These are phyloP conservation scores for Hypomecis punctinalis DNA, from an alignment of 2,888 invertebrate genomes.

Conservation along the genomic window DNA sequence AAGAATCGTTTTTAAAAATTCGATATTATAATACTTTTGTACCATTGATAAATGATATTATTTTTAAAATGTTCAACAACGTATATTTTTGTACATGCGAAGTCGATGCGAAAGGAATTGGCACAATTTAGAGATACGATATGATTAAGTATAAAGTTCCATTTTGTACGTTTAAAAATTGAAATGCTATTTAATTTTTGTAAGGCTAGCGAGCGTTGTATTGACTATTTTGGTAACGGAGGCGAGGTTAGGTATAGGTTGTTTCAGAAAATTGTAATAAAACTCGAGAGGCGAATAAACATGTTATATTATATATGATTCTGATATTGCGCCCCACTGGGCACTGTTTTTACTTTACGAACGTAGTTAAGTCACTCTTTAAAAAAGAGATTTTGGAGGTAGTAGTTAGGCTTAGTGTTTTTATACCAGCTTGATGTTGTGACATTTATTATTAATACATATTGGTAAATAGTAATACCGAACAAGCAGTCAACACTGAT, in stretches of 20 bases:
- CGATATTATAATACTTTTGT: constrained; percentile 63
- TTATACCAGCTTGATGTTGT: constrained; percentile 86
- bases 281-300: constrained; percentile 72
- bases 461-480: constrained; percentile 71
- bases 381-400: constrained; percentile 85
- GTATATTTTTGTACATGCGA: constrained; percentile 81
- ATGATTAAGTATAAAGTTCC: constrained; percentile 73
- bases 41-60: constrained; percentile 72
- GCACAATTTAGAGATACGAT: constrained; percentile 65
- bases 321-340: constrained; percentile 66
- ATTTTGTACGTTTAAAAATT: constrained; percentile 73
- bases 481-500: constrained; percentile 76
- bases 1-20: constrained; percentile 72
- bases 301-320: constrained; percentile 82
- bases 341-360: constrained; percentile 80
- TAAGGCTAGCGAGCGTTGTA: constrained; percentile 81
- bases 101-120: constrained; percentile 82
- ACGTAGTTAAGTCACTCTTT: constrained; percentile 83
- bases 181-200: constrained; percentile 71
- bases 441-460: constrained; percentile 82
- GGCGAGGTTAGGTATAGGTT: constrained; percentile 75
- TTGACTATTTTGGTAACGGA: constrained; percentile 80
- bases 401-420: constrained; percentile 86
- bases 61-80: constrained; percentile 66
- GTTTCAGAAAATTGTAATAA: constrained; percentile 85